Evolutionary conservation across 35 echinoderm and acorn worm genomes (phyloP).

Genomic region (Stichopus chloronotus): DNA sequence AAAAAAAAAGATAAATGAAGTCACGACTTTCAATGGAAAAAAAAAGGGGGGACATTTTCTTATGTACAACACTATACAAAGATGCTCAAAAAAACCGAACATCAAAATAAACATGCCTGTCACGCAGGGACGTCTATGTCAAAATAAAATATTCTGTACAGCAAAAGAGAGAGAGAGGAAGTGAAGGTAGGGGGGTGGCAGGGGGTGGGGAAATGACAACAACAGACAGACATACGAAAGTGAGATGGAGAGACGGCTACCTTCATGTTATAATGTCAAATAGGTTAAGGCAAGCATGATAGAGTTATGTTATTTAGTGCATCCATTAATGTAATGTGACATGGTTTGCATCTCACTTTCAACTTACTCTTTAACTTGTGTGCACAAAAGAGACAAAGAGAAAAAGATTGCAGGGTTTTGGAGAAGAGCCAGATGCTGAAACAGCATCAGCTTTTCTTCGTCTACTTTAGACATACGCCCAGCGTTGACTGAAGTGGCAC

Average conservation of each 20-base stretch:
- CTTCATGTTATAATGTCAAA: not conserved
- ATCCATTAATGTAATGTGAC: not conserved
- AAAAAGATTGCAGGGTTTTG: not conserved
- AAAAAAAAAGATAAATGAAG: no score
- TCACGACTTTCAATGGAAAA: no score
- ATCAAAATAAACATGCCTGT: not conserved
- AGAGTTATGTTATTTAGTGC: not conserved
- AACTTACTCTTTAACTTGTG: not conserved
- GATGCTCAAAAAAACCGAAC: not conserved
- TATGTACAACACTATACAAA: not conserved
- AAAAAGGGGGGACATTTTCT: not conserved
- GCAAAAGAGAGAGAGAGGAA: not conserved
- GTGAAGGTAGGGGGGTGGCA: not conserved
- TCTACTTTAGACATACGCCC: no score
- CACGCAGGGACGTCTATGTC: not conserved
- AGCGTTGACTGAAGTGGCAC: no score
- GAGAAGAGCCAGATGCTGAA: no score
- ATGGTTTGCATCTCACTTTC: no score
- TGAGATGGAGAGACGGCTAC: not conserved
- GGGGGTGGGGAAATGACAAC: not conserved
- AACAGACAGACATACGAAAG: not conserved
- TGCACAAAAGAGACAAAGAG: not conserved
- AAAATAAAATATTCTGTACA: slow-evolving; percentile 3
- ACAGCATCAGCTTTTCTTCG: no score
- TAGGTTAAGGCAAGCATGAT: not conserved